Conservation (phyloP, 2,888 invertebrate genomes). For the Autographa gamma region DNA sequence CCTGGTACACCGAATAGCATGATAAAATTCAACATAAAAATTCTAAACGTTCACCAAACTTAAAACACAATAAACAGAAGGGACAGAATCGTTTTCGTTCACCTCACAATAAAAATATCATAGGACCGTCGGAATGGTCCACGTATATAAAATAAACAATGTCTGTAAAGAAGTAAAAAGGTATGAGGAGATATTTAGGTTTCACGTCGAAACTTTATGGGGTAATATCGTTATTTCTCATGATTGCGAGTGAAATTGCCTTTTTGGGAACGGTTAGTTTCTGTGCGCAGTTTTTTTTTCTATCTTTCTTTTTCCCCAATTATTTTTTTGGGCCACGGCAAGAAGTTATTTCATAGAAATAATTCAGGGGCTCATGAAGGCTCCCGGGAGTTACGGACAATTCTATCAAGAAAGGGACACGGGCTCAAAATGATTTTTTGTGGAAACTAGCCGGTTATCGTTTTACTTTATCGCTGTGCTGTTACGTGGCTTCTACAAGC, state of each 20-base stretch:
- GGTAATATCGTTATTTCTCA: constrained; percentile 77
- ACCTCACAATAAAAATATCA: constrained; percentile 76
- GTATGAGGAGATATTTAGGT: constrained; percentile 68
- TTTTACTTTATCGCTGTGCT: constrained; percentile 55
- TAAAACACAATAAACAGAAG: constrained; percentile 72
- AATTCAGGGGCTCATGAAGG: constrained; percentile 58
- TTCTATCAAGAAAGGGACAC: constrained; percentile 61
- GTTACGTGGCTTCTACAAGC: constrained; percentile 48
- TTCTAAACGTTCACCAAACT: constrained; percentile 68
- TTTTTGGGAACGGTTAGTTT: constrained; percentile 69
- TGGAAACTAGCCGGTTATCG: constrained; percentile 55
- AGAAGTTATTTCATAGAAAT: constrained; percentile 59
- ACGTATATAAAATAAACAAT: constrained; percentile 76
- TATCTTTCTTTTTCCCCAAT: constrained; percentile 57
- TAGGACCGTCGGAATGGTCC: constrained; percentile 65
- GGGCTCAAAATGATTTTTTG: constrained; percentile 59
- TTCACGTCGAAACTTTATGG: constrained; percentile 74
- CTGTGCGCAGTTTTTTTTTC: constrained; percentile 51
- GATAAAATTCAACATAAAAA: constrained; percentile 71
- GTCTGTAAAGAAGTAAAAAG: constrained; percentile 60
- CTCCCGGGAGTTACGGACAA: constrained; percentile 57
- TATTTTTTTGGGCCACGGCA: constrained; percentile 59
- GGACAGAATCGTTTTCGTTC: constrained; percentile 67
- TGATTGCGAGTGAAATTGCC: constrained; percentile 71
- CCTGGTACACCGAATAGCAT: constrained; percentile 40